Evolutionary conservation across 2,888 invertebrate genomes (phyloP).

Genomic region (Yponomeuta cagnagella): DNA sequence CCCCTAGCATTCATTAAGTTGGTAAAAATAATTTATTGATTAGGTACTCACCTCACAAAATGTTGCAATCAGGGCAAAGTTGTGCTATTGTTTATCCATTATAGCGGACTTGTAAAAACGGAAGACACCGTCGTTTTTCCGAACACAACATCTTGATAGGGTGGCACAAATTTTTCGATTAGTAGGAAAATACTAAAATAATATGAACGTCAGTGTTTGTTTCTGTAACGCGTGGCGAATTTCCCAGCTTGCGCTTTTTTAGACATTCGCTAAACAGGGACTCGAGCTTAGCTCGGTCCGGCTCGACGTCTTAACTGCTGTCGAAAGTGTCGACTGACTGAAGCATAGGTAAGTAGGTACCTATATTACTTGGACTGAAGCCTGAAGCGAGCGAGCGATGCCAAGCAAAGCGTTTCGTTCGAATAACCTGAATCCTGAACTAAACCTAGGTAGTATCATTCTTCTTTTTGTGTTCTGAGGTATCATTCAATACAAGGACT

Average conservation of each 20-base stretch:
- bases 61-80: constrained; percentile 5
- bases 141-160: constrained; percentile 6
- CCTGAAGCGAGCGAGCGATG: no score
- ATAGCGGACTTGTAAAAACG: constrained; percentile 10
- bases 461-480: no score
- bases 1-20: no score
- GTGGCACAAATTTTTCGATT: neutral
- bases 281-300: constrained; percentile 9
- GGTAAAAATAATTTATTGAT: neutral
- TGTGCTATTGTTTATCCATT: constrained; percentile 7
- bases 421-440: no score
- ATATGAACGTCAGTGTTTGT: constrained; percentile 7
- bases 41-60: constrained; percentile 5
- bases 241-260: constrained; percentile 10
- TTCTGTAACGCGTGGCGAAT: constrained; percentile 2
- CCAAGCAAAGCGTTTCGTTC: no score
- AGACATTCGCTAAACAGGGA: constrained; percentile 14
- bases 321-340: neutral
- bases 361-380: no score
- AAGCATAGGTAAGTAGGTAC: neutral
- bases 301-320: neutral
- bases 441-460: no score
- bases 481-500: no score
- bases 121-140: constrained; percentile 13
- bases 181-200: constrained; percentile 8